Percentiles rank a stretch among this genome's conserved stretches.
phyloP scores from a whole-genome alignment of 2,888 invertebrate genomes.

The Blastobasis lacticolella region DNA sequence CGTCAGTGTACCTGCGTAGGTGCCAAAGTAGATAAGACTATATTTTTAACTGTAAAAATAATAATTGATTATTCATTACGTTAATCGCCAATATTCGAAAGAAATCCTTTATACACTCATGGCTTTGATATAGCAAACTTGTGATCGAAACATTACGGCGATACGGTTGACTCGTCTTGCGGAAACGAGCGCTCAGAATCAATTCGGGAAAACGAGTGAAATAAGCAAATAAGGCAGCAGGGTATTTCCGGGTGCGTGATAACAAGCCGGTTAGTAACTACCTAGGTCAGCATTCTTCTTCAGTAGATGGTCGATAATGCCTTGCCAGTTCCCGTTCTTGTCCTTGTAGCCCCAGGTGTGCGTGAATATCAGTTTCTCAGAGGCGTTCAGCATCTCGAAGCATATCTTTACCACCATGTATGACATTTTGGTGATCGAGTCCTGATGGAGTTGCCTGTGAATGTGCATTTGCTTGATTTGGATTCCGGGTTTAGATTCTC shows the following conservation, averaged over 20 bases:
- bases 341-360: conserved; percentile 61
- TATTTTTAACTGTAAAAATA: too few relatives aligned
- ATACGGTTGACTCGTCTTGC: too few relatives aligned
- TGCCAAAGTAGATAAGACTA: neutral
- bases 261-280: conserved; percentile 13
- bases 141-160: too few relatives aligned
- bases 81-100: too few relatives aligned
- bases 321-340: conserved; percentile 59
- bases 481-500: too few relatives aligned
- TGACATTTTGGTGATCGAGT: conserved; percentile 60
- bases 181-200: too few relatives aligned
- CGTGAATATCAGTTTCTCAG: conserved; percentile 45
- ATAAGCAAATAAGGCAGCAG: too few relatives aligned
- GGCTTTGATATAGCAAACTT: too few relatives aligned
- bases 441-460: conserved; percentile 51
- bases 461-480: neutral
- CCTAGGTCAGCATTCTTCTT: conserved; percentile 59
- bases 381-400: conserved; percentile 58
- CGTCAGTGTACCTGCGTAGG: conserved; percentile 44
- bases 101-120: too few relatives aligned
- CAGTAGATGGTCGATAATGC: conserved; percentile 45
- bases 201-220: too few relatives aligned
- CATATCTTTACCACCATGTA: conserved; percentile 54
- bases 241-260: too few relatives aligned
- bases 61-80: too few relatives aligned